A percentile compares a stretch with the other conserved stretches of the same genome.
Evolutionary conservation across 2,888 invertebrate species (phyloP).

Genomic region (Lacanobia oleracea): DNA sequence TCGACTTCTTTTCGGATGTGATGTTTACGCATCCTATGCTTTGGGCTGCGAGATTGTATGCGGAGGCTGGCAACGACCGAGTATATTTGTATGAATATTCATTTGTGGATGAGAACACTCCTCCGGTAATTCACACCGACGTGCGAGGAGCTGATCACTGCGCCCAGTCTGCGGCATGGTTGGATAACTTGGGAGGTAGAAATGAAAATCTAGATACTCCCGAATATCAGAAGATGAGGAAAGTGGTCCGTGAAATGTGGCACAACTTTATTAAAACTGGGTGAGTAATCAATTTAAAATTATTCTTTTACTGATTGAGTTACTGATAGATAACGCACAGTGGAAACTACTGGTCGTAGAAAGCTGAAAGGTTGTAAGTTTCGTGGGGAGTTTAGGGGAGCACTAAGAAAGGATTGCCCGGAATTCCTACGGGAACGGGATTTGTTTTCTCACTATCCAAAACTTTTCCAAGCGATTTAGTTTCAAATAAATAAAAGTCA

Average conservation of each 20-base stretch:
- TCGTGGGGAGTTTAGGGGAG: too few relatives aligned
- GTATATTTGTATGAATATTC: constrained; percentile 74
- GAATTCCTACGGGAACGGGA: too few relatives aligned
- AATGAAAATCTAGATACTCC: constrained; percentile 35
- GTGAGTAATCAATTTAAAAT: too few relatives aligned
- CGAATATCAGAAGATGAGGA: constrained; percentile 39
- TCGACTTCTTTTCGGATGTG: constrained; percentile 20
- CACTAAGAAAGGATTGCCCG: too few relatives aligned
- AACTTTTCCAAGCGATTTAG: too few relatives aligned
- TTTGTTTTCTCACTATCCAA: too few relatives aligned
- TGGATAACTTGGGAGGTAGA: constrained; percentile 39
- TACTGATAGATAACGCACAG: too few relatives aligned
- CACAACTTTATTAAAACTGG: constrained; percentile 27
- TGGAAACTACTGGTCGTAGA: too few relatives aligned
- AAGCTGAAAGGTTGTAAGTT: too few relatives aligned
- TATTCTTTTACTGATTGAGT: too few relatives aligned
- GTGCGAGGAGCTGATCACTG: constrained; percentile 69
- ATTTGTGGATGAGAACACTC: constrained; percentile 65
- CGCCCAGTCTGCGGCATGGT: constrained; percentile 67
- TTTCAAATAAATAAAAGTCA: too few relatives aligned
- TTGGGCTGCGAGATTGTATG: constrained; percentile 69
- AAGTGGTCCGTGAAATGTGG: constrained; percentile 45
- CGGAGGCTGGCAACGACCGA: constrained; percentile 69
- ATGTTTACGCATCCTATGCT: constrained; percentile 66
- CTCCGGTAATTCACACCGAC: constrained; percentile 63